phyloP scores from a whole-genome alignment of 2,797 vertebrate genomes.

The Sebastes trivittatus region DNA sequence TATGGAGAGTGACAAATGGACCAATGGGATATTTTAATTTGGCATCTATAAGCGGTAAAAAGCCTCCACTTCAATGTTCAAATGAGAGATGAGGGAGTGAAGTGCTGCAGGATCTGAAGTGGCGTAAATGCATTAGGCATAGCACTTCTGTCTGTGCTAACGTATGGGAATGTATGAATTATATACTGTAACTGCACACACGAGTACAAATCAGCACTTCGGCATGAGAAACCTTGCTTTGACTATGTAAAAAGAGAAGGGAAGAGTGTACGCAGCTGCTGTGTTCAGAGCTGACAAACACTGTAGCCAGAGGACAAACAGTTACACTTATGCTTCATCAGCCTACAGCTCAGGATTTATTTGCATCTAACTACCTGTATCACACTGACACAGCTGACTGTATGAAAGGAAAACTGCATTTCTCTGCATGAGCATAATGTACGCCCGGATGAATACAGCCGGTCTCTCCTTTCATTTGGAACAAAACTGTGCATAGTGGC shows the following conservation, averaged over 20 bases:
- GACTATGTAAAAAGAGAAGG: slow-evolving; percentile 17
- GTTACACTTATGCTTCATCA: slow-evolving; percentile 24
- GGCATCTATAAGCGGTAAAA: slow-evolving; percentile 46
- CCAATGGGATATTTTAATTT: slow-evolving; percentile 60
- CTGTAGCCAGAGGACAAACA: slow-evolving; percentile 25
- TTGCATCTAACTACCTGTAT: slow-evolving; percentile 44
- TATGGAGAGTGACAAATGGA: slow-evolving; percentile 59
- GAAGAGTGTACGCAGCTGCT: slow-evolving; percentile 24
- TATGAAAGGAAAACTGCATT: slow-evolving; percentile 21
- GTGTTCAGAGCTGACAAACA: not conserved
- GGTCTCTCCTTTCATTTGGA: slow-evolving; percentile 21
- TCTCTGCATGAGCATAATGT: not conserved
- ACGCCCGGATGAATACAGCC: slow-evolving; percentile 7
- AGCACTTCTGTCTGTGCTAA: not conserved
- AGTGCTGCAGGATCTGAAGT: not conserved
- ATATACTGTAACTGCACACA: not conserved
- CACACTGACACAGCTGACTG: slow-evolving; percentile 14
- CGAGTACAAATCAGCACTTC: not conserved
- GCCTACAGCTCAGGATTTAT: slow-evolving; percentile 32
- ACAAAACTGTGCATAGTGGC: slow-evolving; percentile 14
- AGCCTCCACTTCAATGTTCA: slow-evolving; percentile 32
- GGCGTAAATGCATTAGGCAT: not conserved
- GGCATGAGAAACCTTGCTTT: slow-evolving; percentile 6
- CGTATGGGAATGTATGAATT: not conserved
- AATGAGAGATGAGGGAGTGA: slow-evolving; percentile 35